Base-by-base conservation (phyloP, 2,797 vertebrate species). In the Oreochromis mossambicus region DNA sequence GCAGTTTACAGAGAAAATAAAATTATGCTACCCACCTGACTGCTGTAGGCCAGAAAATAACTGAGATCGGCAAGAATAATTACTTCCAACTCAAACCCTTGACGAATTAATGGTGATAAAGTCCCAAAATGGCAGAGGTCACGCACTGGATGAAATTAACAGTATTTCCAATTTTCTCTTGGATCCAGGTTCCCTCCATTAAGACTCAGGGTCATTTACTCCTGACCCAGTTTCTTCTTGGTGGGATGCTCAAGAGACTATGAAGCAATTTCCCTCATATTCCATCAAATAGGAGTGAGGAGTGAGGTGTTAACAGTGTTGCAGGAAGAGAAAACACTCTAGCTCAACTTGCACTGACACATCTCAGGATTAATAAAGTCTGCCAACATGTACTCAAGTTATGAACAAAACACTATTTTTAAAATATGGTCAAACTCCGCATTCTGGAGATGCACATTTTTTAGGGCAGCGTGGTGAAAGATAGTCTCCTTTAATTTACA, bases 131-230 rank as follows among this genome's bases (percentile, higher is more conserved):
- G 61, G 78, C 81, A 83, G 86, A 91, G 92, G 91, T 93, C 80
- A 79, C 3, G 8, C 55, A 73, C 85, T 78, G 51, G 80, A 83
- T 73, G 82, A 85, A 94, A 93, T 93, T 90, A 90, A 78, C 73
- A 81, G 83, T 82, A 86, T 94, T 94, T 93, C 81, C 89, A 94
- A 91, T 94, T 92, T 92, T 78, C 87, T 89, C 87, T 90, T 26
- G 19, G 85, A 89, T 80, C 82, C 79, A 70, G 75, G 77, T 86
- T 82, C 85, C 75, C 66, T 68, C 66, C 81, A 54, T 85, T 86
- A 79, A 85, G 85, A 84, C 80, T 50, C 19, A 1, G 86, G 88
- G 91, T 91, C 92, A 88, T 41, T 83, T 58, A 68, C 48, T 70
- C 50, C 19, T 82, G 52, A 81, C 80, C 78, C n/a, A 46, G 48